A percentile compares a stretch with the other conserved stretches of the same genome.
Conservation (phyloP, 2,888 invertebrate genomes). For the Neoascia interrupta region DNA sequence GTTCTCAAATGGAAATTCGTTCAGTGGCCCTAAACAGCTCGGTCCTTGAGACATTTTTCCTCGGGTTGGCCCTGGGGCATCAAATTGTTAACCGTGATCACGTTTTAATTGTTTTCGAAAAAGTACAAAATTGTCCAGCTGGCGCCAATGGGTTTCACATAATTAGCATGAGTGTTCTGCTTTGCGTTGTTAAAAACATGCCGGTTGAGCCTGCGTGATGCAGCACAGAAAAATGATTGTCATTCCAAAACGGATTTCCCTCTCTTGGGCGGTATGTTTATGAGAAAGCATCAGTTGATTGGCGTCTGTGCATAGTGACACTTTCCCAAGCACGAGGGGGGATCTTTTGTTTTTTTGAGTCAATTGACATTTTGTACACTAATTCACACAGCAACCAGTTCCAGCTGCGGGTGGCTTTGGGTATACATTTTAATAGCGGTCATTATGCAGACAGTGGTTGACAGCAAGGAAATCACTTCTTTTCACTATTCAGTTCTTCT, state of each 20-base stretch:
- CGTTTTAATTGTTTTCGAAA: slow-evolving; percentile 67
- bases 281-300: slow-evolving; percentile 40
- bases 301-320: slow-evolving; percentile 30
- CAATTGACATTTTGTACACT: slow-evolving; percentile 46
- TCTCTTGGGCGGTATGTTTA: slow-evolving; percentile 9
- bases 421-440: slow-evolving; percentile 44
- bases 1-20: slow-evolving; percentile 61
- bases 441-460: slow-evolving; percentile 51
- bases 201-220: slow-evolving; percentile 48
- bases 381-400: slow-evolving; percentile 39
- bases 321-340: slow-evolving; percentile 52
- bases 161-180: slow-evolving; percentile 63
- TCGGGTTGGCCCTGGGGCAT: slow-evolving; percentile 46
- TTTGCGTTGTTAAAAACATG: slow-evolving; percentile 29
- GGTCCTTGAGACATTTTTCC: slow-evolving; percentile 56
- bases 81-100: slow-evolving; percentile 66
- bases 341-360: slow-evolving; percentile 47
- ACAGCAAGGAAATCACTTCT: slow-evolving; percentile 41
- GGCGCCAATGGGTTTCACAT: slow-evolving; percentile 67
- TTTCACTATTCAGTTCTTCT: slow-evolving; percentile 31
- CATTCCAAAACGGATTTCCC: slow-evolving; percentile 56
- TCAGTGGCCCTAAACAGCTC: slow-evolving; percentile 29
- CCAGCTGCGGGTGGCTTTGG: slow-evolving; percentile 5
- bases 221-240: slow-evolving; percentile 36
- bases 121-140: slow-evolving; percentile 61